Percentiles rank a stretch among this genome's conserved stretches.
Conservation (phyloP, 2,113 vertebrate species). For the Spea multiplicata region DNA sequence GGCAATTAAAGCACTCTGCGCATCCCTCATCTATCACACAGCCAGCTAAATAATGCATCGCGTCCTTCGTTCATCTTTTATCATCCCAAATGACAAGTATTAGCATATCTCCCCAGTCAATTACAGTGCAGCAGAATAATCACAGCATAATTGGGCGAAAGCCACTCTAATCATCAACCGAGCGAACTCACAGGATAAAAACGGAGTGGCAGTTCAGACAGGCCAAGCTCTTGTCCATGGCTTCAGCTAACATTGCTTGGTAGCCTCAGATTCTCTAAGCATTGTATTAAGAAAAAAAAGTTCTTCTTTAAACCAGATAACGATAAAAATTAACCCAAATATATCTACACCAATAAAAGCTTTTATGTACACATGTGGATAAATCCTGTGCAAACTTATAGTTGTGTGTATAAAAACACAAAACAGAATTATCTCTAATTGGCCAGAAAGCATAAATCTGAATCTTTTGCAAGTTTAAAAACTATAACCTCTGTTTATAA, state of each 20-base stretch:
- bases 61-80: constrained; percentile 96
- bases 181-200: constrained; percentile 80
- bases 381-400: too few species aligned
- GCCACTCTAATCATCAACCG: constrained; percentile 97
- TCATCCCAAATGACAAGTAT: constrained; percentile 99
- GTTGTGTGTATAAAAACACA: too few species aligned
- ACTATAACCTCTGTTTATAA: too few species aligned
- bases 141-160: constrained; percentile 98
- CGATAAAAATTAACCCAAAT: too few species aligned
- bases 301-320: not conserved
- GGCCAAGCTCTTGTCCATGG: constrained; percentile 80
- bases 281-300: constrained; percentile 19
- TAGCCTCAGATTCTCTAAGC: constrained; percentile 45
- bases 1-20: constrained; percentile 96
- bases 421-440: too few species aligned
- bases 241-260: constrained; percentile 68
- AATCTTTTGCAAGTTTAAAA: too few species aligned
- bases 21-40: constrained; percentile 98
- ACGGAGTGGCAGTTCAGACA: constrained; percentile 82
- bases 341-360: too few species aligned
- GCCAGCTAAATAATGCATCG: constrained; percentile 99
- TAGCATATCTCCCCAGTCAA: constrained; percentile 99
- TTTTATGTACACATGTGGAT: too few species aligned
- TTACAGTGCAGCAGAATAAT: constrained; percentile 98
- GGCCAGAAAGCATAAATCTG: too few species aligned